Evolutionary conservation across 2,797 vertebrate genomes (phyloP), one percentile per base, ranked within the genome.

Genomic region (Melanotaenia maccullochi): DNA sequence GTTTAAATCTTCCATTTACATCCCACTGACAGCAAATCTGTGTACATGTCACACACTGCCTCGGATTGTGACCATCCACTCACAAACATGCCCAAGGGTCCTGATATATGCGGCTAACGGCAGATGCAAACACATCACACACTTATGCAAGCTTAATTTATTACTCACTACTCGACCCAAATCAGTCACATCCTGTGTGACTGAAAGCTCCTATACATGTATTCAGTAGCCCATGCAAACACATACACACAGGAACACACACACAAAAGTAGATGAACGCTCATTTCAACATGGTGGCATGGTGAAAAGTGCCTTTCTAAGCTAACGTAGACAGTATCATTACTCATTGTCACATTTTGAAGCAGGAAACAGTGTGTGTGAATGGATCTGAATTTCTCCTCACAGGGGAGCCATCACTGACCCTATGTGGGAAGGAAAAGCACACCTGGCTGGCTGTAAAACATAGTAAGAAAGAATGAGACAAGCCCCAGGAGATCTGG

Each of bases 81-180:
- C 62, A 20, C 54, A 68, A 80, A 86, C 55, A 77, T 63, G 80
- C 74, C 73, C 62, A 9, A 71, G 61, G 83, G 77, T 87, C 74
- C 73, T 57, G 75, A 84, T 85, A 68, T 80, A 65, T 59, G 54
- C 75, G 61, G 79, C 84, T 65, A 28, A 75, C 72, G 85, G 82
- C 83, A 73, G 64, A 81, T 16, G 62, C 69, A 78, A 62, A 79
- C 70, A 55, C 83, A 79, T 75, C 68, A 81, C 81, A 75, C 75
- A 78, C 70, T 76, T 66, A 85, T 55, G 58, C 89, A 83, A 80
- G 86, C 79, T 85, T 89, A 75, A 90, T 92, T 88, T 87, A 87
- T 91, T 91, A 86, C 88, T 90, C 90, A 89, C 83, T 83, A 87
- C 79, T 90, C 90, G 86, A 93, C 92, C 92, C 79, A 87, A 93